These are phyloP conservation scores for Digitonthophagus gazella DNA, from an alignment of 2,888 invertebrate genomes.

Conservation along the genomic window DNA sequence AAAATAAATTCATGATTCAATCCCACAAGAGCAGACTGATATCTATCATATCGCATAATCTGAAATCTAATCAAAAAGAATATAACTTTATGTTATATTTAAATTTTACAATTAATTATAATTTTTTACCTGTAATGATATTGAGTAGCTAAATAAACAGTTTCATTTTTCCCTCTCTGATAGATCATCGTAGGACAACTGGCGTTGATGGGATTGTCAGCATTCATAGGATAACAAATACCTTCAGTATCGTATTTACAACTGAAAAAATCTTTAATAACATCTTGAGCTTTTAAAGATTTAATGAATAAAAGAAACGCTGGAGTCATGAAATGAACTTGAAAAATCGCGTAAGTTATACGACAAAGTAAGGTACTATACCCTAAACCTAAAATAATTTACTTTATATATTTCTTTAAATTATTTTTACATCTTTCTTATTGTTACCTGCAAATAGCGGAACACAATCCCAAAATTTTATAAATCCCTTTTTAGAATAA, in stretches of 20 bases:
- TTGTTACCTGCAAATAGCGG: slow-evolving; percentile 18
- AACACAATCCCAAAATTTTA: slow-evolving; percentile 22
- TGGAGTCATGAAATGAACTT: slow-evolving; percentile 7
- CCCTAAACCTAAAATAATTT: slow-evolving; percentile 18
- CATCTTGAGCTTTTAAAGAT: neutral
- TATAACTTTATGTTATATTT: neutral
- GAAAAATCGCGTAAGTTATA: slow-evolving; percentile 13
- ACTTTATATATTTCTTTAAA: neutral
- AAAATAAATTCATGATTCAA: neutral
- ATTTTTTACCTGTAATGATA: slow-evolving; percentile 17
- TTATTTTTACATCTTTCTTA: neutral
- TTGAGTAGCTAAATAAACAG: slow-evolving; percentile 7
- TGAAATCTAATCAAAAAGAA: slow-evolving; percentile 17
- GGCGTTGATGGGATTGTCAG: neutral
- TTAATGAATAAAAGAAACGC: neutral
- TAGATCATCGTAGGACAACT: neutral
- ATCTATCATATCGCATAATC: neutral
- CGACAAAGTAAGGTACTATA: slow-evolving; percentile 16
- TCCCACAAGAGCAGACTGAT: neutral
- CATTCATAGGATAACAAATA: neutral
- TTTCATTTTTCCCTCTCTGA: neutral
- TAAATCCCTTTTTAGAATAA: slow-evolving; percentile 20
- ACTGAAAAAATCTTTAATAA: neutral
- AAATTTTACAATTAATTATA: neutral
- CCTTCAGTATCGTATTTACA: neutral